A percentile compares a stretch with the other conserved stretches of the same genome.
These are phyloP conservation scores for Agrotis clavis DNA, from an alignment of 2,888 invertebrate species.

Conservation along the genomic window DNA sequence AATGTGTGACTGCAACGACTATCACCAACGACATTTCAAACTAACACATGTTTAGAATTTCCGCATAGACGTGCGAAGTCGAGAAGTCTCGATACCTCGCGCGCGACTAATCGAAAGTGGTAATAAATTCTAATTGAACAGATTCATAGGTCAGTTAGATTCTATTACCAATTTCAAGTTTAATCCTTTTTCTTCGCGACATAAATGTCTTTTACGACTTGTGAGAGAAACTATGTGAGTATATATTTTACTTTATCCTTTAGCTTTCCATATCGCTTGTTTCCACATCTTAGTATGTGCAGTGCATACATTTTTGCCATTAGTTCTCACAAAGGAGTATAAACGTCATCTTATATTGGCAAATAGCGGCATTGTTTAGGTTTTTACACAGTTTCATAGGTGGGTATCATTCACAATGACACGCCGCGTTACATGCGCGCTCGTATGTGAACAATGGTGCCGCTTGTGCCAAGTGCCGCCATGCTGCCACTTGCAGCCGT, in stretches of 20 bases:
- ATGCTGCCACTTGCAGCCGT: slow-evolving; percentile 40
- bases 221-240: slow-evolving; percentile 28
- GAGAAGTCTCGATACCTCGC: slow-evolving; percentile 13
- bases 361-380: slow-evolving; percentile 81
- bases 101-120: slow-evolving; percentile 28
- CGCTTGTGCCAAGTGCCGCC: slow-evolving; percentile 70
- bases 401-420: slow-evolving; percentile 76
- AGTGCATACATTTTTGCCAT: slow-evolving; percentile 42
- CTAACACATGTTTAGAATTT: slow-evolving; percentile 10
- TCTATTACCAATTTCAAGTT: slow-evolving; percentile 23
- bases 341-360: slow-evolving; percentile 72
- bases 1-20: slow-evolving; percentile 2
- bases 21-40: slow-evolving; percentile 7
- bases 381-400: slow-evolving; percentile 75
- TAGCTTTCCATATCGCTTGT: slow-evolving; percentile 33
- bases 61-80: slow-evolving; percentile 9
- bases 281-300: slow-evolving; percentile 25
- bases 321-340: slow-evolving; percentile 71
- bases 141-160: slow-evolving; percentile 34
- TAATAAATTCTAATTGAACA: slow-evolving; percentile 29
- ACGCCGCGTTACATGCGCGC: slow-evolving; percentile 76
- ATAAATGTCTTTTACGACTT: slow-evolving; percentile 19
- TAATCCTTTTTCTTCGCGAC: slow-evolving; percentile 22
- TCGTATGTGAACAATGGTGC: slow-evolving; percentile 80
- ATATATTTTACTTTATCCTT: slow-evolving; percentile 20